Conservation (phyloP, 2,113 vertebrate genomes). For the Phaetusa simplex region DNA sequence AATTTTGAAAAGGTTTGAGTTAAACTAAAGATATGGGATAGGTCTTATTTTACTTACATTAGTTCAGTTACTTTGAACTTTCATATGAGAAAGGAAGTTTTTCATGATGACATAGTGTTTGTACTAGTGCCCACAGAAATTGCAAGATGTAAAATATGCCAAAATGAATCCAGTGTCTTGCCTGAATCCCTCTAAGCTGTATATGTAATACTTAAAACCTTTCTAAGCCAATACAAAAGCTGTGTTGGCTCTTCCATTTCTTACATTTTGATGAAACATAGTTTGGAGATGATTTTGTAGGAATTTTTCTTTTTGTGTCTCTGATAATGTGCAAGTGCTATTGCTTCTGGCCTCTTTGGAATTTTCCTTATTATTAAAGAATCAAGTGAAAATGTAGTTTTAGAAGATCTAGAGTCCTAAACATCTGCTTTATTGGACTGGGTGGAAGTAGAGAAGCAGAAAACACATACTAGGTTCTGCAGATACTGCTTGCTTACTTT, state of each 20-base stretch:
- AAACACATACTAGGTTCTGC: background rate
- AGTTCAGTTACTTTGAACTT: background rate
- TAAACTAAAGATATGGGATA: background rate
- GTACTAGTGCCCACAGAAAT: background rate
- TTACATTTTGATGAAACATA: background rate
- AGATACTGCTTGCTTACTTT: background rate
- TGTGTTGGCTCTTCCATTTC: background rate
- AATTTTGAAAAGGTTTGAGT: background rate
- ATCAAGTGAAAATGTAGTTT: background rate
- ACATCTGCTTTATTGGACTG: background rate
- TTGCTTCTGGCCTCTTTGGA: background rate
- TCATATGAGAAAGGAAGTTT: background rate
- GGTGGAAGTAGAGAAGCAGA: background rate
- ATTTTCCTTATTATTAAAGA: background rate
- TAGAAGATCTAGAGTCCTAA: background rate
- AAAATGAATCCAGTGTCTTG: background rate
- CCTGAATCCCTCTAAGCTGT: background rate
- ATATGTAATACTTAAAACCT: background rate
- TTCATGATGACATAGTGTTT: background rate
- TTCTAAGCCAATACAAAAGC: background rate
- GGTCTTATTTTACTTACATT: background rate
- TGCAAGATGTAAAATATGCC: background rate
- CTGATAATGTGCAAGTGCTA: background rate
- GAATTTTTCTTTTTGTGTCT: background rate
- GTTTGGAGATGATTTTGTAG: background rate